Conservation (phyloP, 1,140 invertebrate genomes). For the Hetaerina americana region DNA sequence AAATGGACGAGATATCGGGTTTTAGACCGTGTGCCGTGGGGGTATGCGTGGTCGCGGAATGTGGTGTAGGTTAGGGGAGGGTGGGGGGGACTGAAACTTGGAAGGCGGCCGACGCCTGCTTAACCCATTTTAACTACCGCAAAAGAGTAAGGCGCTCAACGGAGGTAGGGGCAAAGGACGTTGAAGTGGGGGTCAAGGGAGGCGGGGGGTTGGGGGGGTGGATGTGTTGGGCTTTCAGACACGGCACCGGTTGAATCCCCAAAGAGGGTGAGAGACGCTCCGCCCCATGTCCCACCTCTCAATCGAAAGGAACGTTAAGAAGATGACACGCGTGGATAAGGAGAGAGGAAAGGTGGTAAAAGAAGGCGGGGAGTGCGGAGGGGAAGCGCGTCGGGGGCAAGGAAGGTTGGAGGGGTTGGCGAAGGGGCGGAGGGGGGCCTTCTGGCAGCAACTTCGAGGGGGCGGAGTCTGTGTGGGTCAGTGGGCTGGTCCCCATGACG, state of each 20-base stretch:
- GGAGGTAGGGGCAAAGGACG: too few species aligned
- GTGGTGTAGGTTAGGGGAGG: too few species aligned
- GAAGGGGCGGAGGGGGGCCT: neutral
- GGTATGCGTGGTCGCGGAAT: too few species aligned
- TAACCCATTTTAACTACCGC: too few species aligned
- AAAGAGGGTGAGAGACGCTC: neutral
- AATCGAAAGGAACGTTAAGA: neutral
- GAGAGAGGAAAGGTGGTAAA: neutral
- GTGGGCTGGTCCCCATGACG: neutral
- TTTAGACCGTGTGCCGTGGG: too few species aligned
- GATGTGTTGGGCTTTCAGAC: too few species aligned
- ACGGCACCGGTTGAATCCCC: neutral
- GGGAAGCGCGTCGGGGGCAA: neutral
- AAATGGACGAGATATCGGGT: too few species aligned
- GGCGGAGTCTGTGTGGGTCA: neutral
- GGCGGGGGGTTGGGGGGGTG: too few species aligned
- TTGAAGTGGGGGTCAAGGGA: too few species aligned
- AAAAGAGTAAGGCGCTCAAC: too few species aligned
- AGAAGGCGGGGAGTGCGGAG: neutral
- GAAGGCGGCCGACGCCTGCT: too few species aligned
- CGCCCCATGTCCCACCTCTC: neutral
- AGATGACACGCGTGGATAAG: neutral
- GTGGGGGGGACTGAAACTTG: too few species aligned
- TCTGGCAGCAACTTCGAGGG: neutral
- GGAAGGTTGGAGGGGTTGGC: neutral